Conservation (phyloP, 2,888 invertebrate species). For the Volucella bombylans region DNA sequence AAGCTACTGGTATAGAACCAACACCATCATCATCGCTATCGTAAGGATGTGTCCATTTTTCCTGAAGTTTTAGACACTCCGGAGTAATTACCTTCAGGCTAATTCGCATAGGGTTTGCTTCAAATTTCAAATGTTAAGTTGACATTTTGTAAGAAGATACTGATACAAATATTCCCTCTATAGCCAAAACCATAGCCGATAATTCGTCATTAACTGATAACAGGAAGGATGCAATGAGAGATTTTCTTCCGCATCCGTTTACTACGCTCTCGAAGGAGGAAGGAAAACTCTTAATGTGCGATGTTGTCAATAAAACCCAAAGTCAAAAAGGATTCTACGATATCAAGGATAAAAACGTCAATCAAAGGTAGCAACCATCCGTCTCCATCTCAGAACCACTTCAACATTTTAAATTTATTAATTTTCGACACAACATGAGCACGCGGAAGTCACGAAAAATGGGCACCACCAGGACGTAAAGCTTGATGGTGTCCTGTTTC, state of each 20-base stretch:
- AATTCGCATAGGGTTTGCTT: slow-evolving; percentile 54
- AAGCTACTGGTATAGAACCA: background rate
- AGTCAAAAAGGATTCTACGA: slow-evolving; percentile 21
- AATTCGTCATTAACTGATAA: slow-evolving; percentile 44
- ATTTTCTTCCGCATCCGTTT: slow-evolving; percentile 47
- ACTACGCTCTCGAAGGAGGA: background rate
- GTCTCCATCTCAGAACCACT: background rate
- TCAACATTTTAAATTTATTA: slow-evolving; percentile 24
- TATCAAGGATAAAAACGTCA: slow-evolving; percentile 37
- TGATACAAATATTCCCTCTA: background rate
- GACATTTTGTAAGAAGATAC: slow-evolving; percentile 53
- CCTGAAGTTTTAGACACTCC: slow-evolving; percentile 38
- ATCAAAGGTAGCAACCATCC: slow-evolving; percentile 4
- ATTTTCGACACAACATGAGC: slow-evolving; percentile 33
- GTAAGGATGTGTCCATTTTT: slow-evolving; percentile 20
- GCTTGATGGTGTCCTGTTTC: slow-evolving; percentile 41
- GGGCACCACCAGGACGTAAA: slow-evolving; percentile 13
- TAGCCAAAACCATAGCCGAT: slow-evolving; percentile 1
- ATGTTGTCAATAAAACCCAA: background rate
- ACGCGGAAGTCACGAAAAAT: background rate
- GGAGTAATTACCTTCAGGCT: slow-evolving; percentile 35
- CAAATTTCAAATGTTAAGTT: slow-evolving; percentile 58
- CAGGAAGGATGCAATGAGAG: slow-evolving; percentile 43
- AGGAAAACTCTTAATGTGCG: slow-evolving; percentile 18
- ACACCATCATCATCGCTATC: slow-evolving; percentile 11